Conservation (phyloP, 2,888 invertebrate species). For the Hartigia nigra region DNA sequence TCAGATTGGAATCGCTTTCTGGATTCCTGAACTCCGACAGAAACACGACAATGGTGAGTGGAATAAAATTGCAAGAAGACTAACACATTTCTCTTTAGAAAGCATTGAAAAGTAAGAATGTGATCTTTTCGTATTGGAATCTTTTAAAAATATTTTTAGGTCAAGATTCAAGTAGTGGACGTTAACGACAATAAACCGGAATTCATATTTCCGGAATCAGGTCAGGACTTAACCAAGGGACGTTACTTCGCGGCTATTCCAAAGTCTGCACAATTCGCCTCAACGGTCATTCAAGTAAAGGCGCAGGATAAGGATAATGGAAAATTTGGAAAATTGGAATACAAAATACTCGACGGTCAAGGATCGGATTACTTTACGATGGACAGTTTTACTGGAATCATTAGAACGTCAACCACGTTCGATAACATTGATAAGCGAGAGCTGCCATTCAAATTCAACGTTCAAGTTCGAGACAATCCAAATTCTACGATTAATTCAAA, state of each 20-base stretch:
- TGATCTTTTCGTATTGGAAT: too few relatives aligned
- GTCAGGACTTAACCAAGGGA: slow-evolving; percentile 69
- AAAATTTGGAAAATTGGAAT: slow-evolving; percentile 82
- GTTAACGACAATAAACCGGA: slow-evolving; percentile 90
- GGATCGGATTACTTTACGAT: slow-evolving; percentile 77
- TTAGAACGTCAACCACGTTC: slow-evolving; percentile 80
- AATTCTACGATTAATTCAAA: slow-evolving; percentile 73
- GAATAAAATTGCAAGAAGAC: neutral
- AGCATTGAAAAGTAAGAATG: too few relatives aligned
- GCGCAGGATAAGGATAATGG: slow-evolving; percentile 90
- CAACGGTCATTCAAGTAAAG: slow-evolving; percentile 83
- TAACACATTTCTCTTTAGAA: too few relatives aligned
- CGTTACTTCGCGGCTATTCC: slow-evolving; percentile 86
- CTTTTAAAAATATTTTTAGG: slow-evolving; percentile 52
- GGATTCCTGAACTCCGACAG: slow-evolving; percentile 84
- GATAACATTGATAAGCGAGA: slow-evolving; percentile 73
- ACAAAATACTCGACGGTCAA: slow-evolving; percentile 70
- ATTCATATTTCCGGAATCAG: slow-evolving; percentile 78
- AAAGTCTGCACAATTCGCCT: slow-evolving; percentile 78
- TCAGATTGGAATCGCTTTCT: slow-evolving; percentile 82
- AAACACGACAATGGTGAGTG: slow-evolving; percentile 72
- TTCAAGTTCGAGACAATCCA: slow-evolving; percentile 77
- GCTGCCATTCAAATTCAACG: slow-evolving; percentile 78
- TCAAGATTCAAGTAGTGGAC: slow-evolving; percentile 86
- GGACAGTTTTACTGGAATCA: slow-evolving; percentile 79